A percentile compares a stretch with the other conserved stretches of the same genome.
phyloP scores from a whole-genome alignment of 2,797 vertebrate genomes.

The Heliangelus exortis region DNA sequence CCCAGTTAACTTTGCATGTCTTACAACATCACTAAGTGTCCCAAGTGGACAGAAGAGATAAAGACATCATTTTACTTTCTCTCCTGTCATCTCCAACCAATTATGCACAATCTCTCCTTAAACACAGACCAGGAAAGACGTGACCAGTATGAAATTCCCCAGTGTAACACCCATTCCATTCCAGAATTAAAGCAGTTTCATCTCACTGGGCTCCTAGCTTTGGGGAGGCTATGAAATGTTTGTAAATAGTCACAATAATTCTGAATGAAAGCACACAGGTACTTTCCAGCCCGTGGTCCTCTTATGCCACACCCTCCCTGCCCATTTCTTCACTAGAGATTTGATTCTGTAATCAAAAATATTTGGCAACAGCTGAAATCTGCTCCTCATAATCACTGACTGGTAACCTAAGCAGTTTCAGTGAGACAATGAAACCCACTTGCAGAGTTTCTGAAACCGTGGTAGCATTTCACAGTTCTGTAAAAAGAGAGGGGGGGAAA shows the following conservation, averaged over 20 bases:
- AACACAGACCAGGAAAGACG: neutral
- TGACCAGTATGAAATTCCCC: neutral
- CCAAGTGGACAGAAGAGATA: neutral
- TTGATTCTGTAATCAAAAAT: neutral
- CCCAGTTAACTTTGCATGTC: neutral
- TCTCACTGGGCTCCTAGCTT: neutral
- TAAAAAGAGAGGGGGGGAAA: neutral
- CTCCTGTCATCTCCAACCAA: neutral
- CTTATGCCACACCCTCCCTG: neutral
- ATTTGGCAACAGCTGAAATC: neutral
- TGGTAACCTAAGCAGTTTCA: neutral
- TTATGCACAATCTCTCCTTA: neutral
- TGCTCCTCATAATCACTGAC: neutral
- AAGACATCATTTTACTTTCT: neutral
- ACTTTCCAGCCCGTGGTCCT: neutral
- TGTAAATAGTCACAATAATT: neutral
- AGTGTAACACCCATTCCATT: too few species aligned
- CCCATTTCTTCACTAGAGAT: neutral
- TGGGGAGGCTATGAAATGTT: neutral
- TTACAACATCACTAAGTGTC: neutral
- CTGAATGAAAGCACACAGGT: neutral
- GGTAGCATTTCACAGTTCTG: neutral
- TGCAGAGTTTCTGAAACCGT: neutral
- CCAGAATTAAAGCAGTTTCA: neutral
- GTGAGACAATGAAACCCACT: neutral